Percentiles rank a stretch among this genome's conserved stretches.
Conservation (phyloP, 23 tunicate species). For the Halocynthia roretzi region DNA sequence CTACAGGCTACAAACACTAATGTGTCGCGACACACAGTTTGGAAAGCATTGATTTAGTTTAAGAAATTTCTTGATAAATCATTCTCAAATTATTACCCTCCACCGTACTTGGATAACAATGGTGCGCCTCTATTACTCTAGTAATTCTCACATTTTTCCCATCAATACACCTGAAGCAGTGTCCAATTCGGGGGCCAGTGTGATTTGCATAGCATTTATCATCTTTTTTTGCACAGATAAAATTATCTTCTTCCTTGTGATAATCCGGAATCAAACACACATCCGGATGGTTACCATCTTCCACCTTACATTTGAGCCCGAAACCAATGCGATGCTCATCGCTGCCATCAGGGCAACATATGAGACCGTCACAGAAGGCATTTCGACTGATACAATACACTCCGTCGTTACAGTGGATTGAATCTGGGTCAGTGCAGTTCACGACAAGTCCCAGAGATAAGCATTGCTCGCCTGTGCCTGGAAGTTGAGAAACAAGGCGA, state of each 20-base stretch:
- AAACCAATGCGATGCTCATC: conserved; percentile 57
- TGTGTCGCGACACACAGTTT: no score
- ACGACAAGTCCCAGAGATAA: neutral
- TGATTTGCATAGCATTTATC: conserved; percentile 49
- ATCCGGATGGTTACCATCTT: conserved; percentile 4
- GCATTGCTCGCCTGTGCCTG: neutral
- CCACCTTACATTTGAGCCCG: conserved; percentile 57
- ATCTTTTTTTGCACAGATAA: conserved; percentile 32
- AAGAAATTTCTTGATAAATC: no score
- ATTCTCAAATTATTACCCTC: no score
- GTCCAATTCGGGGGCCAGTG: conserved; percentile 14
- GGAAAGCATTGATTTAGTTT: no score
- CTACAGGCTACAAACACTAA: no score
- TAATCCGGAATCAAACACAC: conserved; percentile 50
- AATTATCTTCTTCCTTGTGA: conserved; percentile 19
- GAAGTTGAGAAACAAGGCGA: no score
- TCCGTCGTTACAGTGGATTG: conserved; percentile 15
- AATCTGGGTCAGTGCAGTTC: conserved; percentile 13
- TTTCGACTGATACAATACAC: conserved; percentile 33
- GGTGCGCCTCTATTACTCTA: neutral
- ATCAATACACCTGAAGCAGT: conserved; percentile 65
- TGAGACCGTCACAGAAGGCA: conserved; percentile 52
- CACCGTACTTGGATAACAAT: no score
- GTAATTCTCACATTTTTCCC: conserved; percentile 34
- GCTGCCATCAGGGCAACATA: conserved; percentile 55